Evolutionary conservation across 2,113 vertebrate genomes (phyloP).

Genomic region (Gorsachius goisagi): DNA sequence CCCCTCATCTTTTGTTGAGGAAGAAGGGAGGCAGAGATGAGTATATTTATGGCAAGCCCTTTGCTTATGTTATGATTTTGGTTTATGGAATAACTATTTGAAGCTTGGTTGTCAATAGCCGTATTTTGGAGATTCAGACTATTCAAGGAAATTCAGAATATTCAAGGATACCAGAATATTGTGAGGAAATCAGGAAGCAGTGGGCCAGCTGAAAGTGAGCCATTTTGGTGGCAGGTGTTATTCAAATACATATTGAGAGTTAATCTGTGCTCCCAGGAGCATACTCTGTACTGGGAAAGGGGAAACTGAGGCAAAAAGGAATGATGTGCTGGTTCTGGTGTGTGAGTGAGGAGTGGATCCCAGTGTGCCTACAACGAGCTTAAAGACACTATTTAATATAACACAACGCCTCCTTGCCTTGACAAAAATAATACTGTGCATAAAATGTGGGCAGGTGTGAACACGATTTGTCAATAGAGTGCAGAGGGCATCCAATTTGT

Average conservation of each 20-base stretch:
- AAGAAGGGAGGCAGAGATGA: neutral
- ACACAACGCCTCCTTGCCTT: fast-evolving
- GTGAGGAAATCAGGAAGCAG: neutral
- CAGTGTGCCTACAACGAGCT: neutral
- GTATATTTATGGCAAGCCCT: neutral
- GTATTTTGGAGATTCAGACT: neutral
- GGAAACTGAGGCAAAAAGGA: neutral
- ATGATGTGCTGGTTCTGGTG: fast-evolving
- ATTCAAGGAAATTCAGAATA: neutral
- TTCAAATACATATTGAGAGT: neutral
- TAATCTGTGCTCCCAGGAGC: neutral
- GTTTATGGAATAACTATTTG: neutral
- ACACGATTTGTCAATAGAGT: neutral
- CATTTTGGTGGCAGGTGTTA: neutral
- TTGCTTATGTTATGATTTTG: neutral
- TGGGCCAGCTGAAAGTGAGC: neutral
- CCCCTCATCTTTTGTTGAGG: neutral
- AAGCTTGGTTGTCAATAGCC: neutral
- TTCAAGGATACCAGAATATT: neutral
- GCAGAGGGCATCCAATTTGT: neutral
- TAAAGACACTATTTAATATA: neutral
- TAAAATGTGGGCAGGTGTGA: neutral
- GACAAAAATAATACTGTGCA: neutral
- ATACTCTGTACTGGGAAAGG: neutral
- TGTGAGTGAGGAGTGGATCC: neutral